A percentile compares a stretch with the other conserved stretches of the same genome.
Conservation (phyloP, 2,113 vertebrate species). For the Chitala chitala region DNA sequence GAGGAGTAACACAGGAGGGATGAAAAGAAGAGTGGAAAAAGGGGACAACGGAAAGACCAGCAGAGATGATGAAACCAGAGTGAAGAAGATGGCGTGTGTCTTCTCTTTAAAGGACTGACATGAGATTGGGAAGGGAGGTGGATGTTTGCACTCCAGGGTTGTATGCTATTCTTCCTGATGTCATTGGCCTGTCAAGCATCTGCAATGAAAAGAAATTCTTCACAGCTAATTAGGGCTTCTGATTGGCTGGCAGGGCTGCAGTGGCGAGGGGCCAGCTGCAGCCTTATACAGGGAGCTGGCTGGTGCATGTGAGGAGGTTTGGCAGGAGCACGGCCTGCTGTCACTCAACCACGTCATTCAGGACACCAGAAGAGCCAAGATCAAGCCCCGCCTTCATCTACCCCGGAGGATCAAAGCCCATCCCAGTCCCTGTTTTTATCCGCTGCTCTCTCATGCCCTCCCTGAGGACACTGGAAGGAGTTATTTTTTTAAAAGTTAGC, state of each 20-base stretch:
- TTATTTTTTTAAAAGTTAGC: neutral
- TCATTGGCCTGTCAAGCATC: neutral
- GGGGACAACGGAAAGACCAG: neutral
- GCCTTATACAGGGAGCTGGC: neutral
- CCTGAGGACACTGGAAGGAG: neutral
- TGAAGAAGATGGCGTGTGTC: neutral
- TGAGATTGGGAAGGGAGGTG: neutral
- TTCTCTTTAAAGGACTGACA: neutral
- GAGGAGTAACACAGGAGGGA: neutral
- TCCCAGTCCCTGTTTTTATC: neutral
- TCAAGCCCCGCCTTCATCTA: neutral
- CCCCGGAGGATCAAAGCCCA: neutral
- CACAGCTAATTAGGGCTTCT: neutral
- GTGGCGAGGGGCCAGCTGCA: neutral
- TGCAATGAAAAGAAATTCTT: neutral
- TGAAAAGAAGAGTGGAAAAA: neutral
- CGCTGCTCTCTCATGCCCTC: neutral
- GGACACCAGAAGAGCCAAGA: neutral
- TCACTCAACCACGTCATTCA: neutral
- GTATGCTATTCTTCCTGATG: constrained; percentile 2
- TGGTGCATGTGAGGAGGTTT: constrained; percentile 5
- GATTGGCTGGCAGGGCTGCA: neutral
- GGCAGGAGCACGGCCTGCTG: neutral
- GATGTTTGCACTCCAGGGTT: neutral
- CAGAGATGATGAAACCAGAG: neutral